phyloP scores from a whole-genome alignment of 2,113 vertebrate species.

The Laterallus jamaicensis region DNA sequence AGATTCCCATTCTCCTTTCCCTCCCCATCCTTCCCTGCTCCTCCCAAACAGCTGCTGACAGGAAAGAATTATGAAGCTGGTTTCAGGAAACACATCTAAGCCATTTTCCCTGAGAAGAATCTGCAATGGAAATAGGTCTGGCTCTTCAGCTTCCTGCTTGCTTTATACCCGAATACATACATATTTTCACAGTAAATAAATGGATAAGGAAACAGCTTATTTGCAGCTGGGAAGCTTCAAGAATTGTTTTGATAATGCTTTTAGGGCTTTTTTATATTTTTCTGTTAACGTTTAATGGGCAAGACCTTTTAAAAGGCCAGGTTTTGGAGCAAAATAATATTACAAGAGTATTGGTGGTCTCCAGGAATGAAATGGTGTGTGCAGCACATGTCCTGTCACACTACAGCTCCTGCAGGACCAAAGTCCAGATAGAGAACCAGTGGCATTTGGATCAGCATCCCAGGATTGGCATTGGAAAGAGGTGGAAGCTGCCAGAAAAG shows the following conservation, averaged over 20 bases:
- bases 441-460: not conserved
- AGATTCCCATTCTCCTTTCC: not conserved
- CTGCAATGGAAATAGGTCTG: conserved; percentile 1
- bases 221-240: not conserved
- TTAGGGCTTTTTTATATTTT: not conserved
- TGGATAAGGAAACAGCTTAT: not conserved
- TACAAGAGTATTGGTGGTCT: not conserved
- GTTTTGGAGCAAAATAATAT: not conserved
- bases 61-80: not conserved
- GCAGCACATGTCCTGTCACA: not conserved
- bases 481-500: not conserved
- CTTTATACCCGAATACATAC: not conserved
- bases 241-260: not conserved
- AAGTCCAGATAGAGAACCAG: not conserved
- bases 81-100: conserved; percentile 13
- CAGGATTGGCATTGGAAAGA: not conserved
- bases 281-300: not conserved
- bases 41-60: not conserved
- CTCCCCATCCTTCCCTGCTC: not conserved
- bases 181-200: not conserved
- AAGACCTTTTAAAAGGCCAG: not conserved
- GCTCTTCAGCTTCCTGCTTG: conserved; percentile 2
- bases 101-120: not conserved
- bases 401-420: not conserved
- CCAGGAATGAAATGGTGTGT: not conserved